Percentiles rank a stretch among this genome's conserved stretches.
Conservation (phyloP, 37 sponge, comb jelly and placozoan genomes). For the Aplysina aerophoba region DNA sequence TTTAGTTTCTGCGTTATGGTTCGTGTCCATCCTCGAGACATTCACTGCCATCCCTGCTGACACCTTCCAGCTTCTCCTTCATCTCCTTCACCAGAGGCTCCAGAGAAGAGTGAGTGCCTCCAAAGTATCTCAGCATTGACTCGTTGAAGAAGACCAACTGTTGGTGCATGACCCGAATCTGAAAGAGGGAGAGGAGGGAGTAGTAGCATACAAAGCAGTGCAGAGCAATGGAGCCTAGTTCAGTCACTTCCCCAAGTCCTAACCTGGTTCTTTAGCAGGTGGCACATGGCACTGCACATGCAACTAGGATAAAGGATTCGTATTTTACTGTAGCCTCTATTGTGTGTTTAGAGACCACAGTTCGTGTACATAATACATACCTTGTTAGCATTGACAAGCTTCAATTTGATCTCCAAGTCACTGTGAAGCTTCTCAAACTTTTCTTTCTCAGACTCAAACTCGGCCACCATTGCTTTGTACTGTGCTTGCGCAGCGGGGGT, state of each 20-base stretch:
- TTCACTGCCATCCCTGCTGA: not conserved
- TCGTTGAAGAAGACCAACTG: constrained; percentile 76
- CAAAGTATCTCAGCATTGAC: constrained; percentile 82
- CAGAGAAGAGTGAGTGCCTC: constrained; percentile 67
- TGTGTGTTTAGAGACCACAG: too few species aligned
- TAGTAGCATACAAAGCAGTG: too few species aligned
- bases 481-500: constrained; percentile 49
- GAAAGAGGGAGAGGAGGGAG: not conserved
- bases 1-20: too few species aligned
- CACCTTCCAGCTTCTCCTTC: constrained; percentile 59
- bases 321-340: too few species aligned
- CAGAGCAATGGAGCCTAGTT: not conserved
- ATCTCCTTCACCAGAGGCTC: constrained; percentile 63
- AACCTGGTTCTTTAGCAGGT: not conserved
- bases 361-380: too few species aligned
- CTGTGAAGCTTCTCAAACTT: constrained; percentile 80
- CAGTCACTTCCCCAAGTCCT: not conserved
- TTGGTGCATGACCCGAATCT: constrained; percentile 86
- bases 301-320: too few species aligned
- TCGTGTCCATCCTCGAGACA: not conserved
- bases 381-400: constrained; percentile 91
- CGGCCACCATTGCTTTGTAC: constrained; percentile 46
- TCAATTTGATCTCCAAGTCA: constrained; percentile 88
- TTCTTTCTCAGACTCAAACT: constrained; percentile 77
- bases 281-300: too few species aligned